phyloP scores from a whole-genome alignment of 1,140 invertebrate genomes.

The Scaptomyza hsui region DNA sequence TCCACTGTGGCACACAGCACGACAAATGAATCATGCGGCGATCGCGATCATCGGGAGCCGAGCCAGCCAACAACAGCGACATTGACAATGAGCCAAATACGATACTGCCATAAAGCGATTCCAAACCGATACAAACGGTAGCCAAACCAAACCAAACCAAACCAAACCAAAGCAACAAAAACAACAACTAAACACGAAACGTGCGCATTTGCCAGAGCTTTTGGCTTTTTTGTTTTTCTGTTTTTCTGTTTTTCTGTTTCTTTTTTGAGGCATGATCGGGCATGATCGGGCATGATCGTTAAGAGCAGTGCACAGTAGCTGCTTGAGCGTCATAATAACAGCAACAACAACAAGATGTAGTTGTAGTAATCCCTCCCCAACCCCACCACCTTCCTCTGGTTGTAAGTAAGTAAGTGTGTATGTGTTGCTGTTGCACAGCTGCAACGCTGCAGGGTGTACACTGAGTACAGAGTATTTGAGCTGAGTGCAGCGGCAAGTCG shows the following conservation, averaged over 20 bases:
- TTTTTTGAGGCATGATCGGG: conserved; percentile 72
- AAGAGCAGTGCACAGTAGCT: conserved; percentile 81
- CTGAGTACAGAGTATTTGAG: conserved; percentile 32
- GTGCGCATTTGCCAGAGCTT: conserved; percentile 72
- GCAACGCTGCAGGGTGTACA: conserved; percentile 80
- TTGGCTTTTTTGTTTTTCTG: conserved; percentile 56
- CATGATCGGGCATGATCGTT: conserved; percentile 81
- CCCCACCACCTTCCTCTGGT: conserved; percentile 16
- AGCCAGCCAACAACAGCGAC: conserved; percentile 43
- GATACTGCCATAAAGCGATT: conserved; percentile 32
- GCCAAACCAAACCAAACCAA: conserved; percentile 64
- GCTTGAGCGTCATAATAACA: conserved; percentile 80
- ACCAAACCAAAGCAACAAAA: conserved; percentile 8
- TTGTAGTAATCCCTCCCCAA: conserved; percentile 23
- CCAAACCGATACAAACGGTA: conserved; percentile 64
- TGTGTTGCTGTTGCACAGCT: conserved; percentile 63
- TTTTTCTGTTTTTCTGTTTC: too few species aligned
- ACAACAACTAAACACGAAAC: conserved; percentile 42
- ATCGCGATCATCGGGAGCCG: conserved; percentile 12
- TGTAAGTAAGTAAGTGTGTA: not conserved
- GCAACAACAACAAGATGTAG: conserved; percentile 79
- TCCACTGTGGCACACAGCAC: conserved; percentile 47
- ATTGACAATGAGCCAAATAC: conserved; percentile 78
- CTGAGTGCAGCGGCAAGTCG: conserved; percentile 54
- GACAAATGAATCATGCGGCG: conserved; percentile 76